Evolutionary conservation across 2,113 vertebrate species (phyloP).

Genomic region (Tricholaema leucomelas): DNA sequence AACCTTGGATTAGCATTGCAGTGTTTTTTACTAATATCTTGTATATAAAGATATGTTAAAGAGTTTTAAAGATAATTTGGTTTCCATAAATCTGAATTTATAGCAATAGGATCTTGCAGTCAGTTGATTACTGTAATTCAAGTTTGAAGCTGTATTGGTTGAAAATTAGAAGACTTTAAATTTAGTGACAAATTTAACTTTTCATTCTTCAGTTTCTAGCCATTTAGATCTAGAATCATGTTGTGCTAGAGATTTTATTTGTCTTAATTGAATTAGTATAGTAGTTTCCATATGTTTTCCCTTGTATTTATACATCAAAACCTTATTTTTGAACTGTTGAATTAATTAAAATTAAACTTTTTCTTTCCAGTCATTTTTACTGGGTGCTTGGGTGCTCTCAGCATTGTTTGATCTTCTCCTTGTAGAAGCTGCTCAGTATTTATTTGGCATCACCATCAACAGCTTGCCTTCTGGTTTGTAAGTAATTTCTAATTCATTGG

Average conservation of each 20-base stretch:
- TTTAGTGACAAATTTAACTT: neutral
- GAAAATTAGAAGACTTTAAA: neutral
- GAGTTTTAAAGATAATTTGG: neutral
- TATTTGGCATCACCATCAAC: slow-evolving; percentile 71
- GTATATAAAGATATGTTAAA: neutral
- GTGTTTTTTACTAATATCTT: neutral
- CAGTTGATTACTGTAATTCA: neutral
- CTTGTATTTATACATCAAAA: neutral
- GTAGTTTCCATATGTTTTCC: neutral
- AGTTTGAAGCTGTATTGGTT: neutral
- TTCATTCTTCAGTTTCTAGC: neutral
- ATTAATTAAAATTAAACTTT: neutral
- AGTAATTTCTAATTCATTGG: slow-evolving; percentile 64
- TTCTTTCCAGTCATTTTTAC: slow-evolving; percentile 79
- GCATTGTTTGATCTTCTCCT: slow-evolving; percentile 79
- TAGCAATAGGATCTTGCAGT: neutral
- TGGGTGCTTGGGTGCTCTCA: slow-evolving; percentile 81
- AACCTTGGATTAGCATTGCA: neutral
- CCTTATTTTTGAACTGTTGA: neutral
- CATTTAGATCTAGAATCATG: neutral
- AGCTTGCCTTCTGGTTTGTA: slow-evolving; percentile 85
- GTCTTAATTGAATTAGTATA: neutral
- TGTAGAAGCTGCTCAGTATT: slow-evolving; percentile 70
- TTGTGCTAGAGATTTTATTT: neutral
- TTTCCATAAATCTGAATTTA: neutral